Conservation (phyloP, 2,113 vertebrate genomes). For the Anguilla japonica region DNA sequence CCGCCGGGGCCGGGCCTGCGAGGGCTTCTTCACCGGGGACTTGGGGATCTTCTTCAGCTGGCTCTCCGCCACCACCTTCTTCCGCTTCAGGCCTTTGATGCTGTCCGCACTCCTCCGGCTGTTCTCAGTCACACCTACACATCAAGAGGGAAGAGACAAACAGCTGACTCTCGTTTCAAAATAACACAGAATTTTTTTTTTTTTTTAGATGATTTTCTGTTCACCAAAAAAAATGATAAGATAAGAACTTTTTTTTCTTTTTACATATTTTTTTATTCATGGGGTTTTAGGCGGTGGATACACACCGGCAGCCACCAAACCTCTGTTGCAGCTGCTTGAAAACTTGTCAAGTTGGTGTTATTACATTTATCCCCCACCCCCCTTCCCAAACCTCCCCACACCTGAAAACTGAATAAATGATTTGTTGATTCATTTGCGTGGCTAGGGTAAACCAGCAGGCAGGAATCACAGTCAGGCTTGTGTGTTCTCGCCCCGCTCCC, state of each 20-base stretch:
- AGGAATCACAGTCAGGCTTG: background rate
- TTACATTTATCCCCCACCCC: background rate
- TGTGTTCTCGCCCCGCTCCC: background rate
- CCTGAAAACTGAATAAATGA: background rate
- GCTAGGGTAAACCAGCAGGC: too few species aligned
- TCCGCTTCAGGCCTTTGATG: constrained; percentile 93
- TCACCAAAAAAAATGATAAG: too few species aligned
- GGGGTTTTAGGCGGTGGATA: too few species aligned
- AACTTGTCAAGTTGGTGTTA: background rate
- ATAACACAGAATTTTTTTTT: too few species aligned
- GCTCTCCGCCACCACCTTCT: constrained; percentile 93
- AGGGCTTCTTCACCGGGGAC: constrained; percentile 88
- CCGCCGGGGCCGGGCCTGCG: constrained; percentile 71
- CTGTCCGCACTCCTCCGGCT: constrained; percentile 77
- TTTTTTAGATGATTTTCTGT: too few species aligned
- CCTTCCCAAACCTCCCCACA: background rate
- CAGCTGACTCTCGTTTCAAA: background rate
- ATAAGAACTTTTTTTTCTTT: too few species aligned
- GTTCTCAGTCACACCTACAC: constrained; percentile 76
- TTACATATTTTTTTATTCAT: too few species aligned
- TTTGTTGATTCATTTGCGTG: background rate
- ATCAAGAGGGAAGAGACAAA: constrained; percentile 4
- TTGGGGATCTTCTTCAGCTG: constrained; percentile 94
- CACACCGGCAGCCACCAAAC: too few species aligned
- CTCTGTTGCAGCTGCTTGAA: background rate